phyloP scores from a whole-genome alignment of 2,888 invertebrate species.

The Slavum lentiscoides region DNA sequence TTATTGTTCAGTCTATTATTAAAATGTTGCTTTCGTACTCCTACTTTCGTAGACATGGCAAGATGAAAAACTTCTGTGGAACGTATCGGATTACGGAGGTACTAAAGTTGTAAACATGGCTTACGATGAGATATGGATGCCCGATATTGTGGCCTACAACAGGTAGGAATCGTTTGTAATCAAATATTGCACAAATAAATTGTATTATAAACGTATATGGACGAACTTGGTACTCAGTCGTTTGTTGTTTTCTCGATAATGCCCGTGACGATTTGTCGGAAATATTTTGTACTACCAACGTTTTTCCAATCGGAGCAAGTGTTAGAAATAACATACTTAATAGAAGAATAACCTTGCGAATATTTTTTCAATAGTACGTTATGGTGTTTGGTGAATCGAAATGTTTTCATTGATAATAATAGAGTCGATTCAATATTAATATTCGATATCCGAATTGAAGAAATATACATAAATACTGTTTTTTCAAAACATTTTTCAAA shows the following conservation, averaged over 20 bases:
- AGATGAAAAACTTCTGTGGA: constrained; percentile 77
- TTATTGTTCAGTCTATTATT: constrained; percentile 2
- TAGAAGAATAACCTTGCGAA: not conserved
- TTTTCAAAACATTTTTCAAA: not conserved
- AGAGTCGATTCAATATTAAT: not conserved
- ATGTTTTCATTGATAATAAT: not conserved
- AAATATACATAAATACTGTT: not conserved
- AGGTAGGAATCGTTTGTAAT: constrained; percentile 60
- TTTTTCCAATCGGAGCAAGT: not conserved
- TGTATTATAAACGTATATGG: not conserved
- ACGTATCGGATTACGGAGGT: constrained; percentile 69
- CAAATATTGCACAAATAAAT: constrained; percentile 16
- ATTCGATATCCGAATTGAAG: not conserved
- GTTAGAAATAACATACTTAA: not conserved
- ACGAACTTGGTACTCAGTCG: not conserved
- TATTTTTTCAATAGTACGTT: not conserved
- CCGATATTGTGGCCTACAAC: constrained; percentile 74
- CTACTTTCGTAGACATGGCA: constrained; percentile 68
- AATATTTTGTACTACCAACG: not conserved
- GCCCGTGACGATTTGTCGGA: not conserved
- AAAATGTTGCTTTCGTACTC: constrained; percentile 23
- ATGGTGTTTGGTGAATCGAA: not conserved
- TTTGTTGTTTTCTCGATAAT: not conserved
- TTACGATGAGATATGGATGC: constrained; percentile 77
- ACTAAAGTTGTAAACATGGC: constrained; percentile 67